Base-by-base conservation (phyloP, 2,113 vertebrate genomes). In the Pterocles burchelli region DNA sequence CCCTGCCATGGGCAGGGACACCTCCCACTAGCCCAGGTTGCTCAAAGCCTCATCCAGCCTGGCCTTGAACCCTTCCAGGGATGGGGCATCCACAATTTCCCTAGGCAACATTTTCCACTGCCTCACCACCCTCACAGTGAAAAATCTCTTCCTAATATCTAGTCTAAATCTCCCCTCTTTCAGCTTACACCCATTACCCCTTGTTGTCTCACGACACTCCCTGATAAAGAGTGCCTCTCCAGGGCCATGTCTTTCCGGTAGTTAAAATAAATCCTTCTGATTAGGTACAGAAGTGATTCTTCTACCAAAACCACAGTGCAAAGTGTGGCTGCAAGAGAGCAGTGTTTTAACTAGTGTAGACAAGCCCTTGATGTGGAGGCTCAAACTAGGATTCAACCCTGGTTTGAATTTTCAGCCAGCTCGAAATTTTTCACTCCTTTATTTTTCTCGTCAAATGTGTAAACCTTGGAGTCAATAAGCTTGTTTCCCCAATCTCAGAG, bases 221-320 rank as follows among this genome's bases (percentile, higher is more conserved):
- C n/a, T n/a, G n/a, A n/a, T n/a, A n/a, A n/a, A n/a, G n/a, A n/a
- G n/a, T n/a, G n/a, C n/a, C n/a, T n/a, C n/a, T n/a, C n/a, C 61
- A 51, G 59, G 54, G 13, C 6, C 0, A 0, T 38, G 16, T 26
- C n/a, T 29, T 79, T 3, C 1, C 18, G 11, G 13, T n/a, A 66
- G 33, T 58, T 73, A 52, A 36, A 70, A 58, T 20, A 71, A 63
- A 34, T 20, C 36, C 19, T 55, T 4, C 9, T 77, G 59, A 33
- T 10, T 17, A 41, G 31, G 36, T 11, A 38, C 17, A 48, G 15
- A 86, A 83, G 4, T 15, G 8, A 14, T 90, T 13, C 33, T 51
- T 43, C 13, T 29, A 21, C 22, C 17, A 66, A 63, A 89, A 52
- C 13, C 29, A 26, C 8, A 54, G 26, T 11, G 38, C n/a, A 62